Evolutionary conservation across 2,113 vertebrate genomes (phyloP).

Genomic region (Elephantulus edwardii): DNA sequence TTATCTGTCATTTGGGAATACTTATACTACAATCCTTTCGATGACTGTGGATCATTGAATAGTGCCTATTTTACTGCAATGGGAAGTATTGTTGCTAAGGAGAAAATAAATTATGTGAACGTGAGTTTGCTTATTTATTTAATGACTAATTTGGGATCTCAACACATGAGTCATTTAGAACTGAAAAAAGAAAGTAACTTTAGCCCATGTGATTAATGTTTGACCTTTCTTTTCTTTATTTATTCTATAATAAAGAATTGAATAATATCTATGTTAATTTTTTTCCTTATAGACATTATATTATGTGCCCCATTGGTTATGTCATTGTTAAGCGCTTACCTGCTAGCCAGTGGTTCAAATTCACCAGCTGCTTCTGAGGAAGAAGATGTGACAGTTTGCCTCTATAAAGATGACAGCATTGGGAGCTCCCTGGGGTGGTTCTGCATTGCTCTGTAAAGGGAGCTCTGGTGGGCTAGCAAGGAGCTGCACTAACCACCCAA

Average conservation of each 20-base stretch:
- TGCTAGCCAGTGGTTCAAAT: too few species aligned
- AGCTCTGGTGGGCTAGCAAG: too few species aligned
- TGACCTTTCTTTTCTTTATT: background rate
- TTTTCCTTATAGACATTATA: slow-evolving; percentile 35
- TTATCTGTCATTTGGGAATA: slow-evolving; percentile 69
- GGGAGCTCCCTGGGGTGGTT: too few species aligned
- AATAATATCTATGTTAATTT: background rate
- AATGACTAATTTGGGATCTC: slow-evolving; percentile 75
- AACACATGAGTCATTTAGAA: slow-evolving; percentile 58
- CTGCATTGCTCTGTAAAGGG: too few species aligned
- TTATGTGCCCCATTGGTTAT: too few species aligned
- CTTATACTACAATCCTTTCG: slow-evolving; percentile 25
- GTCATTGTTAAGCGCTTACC: too few species aligned
- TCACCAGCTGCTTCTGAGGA: too few species aligned
- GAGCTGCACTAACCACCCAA: too few species aligned
- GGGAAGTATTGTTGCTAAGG: slow-evolving; percentile 56
- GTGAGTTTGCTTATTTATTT: slow-evolving; percentile 73
- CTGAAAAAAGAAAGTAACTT: slow-evolving; percentile 43
- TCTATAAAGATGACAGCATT: too few species aligned
- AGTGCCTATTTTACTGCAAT: slow-evolving; percentile 52
- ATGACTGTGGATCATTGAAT: slow-evolving; percentile 64
- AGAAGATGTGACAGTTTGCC: too few species aligned
- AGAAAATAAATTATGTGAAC: slow-evolving; percentile 53
- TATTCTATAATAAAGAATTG: slow-evolving; percentile 31
- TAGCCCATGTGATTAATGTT: slow-evolving; percentile 56